These are phyloP conservation scores for Palythoa grandiflora DNA, from an alignment of 92 coral and sea anemone genomes.

Conservation along the genomic window DNA sequence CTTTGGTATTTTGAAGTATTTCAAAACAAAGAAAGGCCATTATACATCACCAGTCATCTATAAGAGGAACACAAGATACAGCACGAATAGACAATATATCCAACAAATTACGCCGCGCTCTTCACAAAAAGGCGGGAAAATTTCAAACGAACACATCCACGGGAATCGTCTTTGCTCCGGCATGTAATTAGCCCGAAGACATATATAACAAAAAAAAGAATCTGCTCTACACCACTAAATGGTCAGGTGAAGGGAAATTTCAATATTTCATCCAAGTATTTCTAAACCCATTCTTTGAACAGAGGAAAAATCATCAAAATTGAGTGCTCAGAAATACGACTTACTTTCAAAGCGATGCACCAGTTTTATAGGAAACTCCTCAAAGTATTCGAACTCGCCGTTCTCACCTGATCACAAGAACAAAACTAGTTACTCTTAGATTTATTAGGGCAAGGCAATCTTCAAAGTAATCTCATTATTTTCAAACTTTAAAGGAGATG, in stretches of 20 bases:
- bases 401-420: slow-evolving; percentile 68
- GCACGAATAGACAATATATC: background rate
- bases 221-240: too few species aligned
- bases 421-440: background rate
- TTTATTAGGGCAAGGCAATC: background rate
- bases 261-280: background rate
- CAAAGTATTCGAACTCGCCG: slow-evolving; percentile 85
- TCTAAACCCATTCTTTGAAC: background rate
- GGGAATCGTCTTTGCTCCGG: background rate
- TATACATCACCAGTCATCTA: background rate
- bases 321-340: background rate
- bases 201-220: background rate
- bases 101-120: background rate
- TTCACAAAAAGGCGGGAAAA: background rate
- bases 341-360: slow-evolving; percentile 84
- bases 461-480: background rate
- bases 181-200: too few species aligned
- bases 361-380: slow-evolving; percentile 87
- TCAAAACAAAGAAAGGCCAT: background rate
- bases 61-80: background rate
- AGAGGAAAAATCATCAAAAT: background rate
- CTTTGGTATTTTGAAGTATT: background rate
- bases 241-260: background rate
- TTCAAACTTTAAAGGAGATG: too few species aligned
- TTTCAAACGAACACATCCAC: background rate